Conservation (phyloP, 2,888 invertebrate species). For the Dastarcus helophoroides region DNA sequence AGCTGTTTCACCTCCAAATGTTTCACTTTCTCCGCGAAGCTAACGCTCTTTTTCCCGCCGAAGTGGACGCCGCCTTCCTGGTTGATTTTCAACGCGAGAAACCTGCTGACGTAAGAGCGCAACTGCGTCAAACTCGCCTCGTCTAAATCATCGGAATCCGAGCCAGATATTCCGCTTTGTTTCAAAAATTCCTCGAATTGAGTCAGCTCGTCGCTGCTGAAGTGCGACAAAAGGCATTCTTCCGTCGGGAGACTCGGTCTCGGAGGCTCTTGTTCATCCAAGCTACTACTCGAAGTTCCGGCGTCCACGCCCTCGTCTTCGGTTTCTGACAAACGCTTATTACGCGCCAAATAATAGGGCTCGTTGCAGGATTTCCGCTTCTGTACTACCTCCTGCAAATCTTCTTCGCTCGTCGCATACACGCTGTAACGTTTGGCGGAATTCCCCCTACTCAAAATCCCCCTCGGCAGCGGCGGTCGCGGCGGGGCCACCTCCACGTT, state of each 20-base stretch:
- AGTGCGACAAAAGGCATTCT: slow-evolving; percentile 28
- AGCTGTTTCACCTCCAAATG: slow-evolving; percentile 36
- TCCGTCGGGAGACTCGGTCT: slow-evolving; percentile 8
- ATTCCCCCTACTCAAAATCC: slow-evolving; percentile 43
- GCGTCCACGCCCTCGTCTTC: slow-evolving; percentile 51
- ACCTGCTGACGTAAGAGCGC: slow-evolving; percentile 58
- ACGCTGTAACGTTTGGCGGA: slow-evolving; percentile 53
- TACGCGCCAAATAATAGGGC: slow-evolving; percentile 45
- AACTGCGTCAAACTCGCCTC: slow-evolving; percentile 60
- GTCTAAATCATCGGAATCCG: slow-evolving; percentile 55
- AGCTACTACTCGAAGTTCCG: slow-evolving; percentile 42
- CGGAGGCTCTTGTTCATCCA: slow-evolving; percentile 42
- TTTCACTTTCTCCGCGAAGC: slow-evolving; percentile 57
- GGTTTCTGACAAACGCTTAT: slow-evolving; percentile 35
- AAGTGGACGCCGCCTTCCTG: slow-evolving; percentile 52
- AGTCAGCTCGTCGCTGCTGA: slow-evolving; percentile 51
- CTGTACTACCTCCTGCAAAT: slow-evolving; percentile 37
- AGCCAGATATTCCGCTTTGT: slow-evolving; percentile 56
- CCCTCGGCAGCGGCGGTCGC: slow-evolving; percentile 58
- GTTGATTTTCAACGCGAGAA: slow-evolving; percentile 57
- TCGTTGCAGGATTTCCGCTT: slow-evolving; percentile 69
- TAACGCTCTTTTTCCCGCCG: slow-evolving; percentile 59
- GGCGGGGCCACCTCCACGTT: slow-evolving; percentile 54
- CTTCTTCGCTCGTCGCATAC: slow-evolving; percentile 56
- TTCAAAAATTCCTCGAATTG: slow-evolving; percentile 62